These are phyloP conservation scores for Neodiprion virginianus DNA, from an alignment of 1,140 invertebrate species.

Conservation along the genomic window DNA sequence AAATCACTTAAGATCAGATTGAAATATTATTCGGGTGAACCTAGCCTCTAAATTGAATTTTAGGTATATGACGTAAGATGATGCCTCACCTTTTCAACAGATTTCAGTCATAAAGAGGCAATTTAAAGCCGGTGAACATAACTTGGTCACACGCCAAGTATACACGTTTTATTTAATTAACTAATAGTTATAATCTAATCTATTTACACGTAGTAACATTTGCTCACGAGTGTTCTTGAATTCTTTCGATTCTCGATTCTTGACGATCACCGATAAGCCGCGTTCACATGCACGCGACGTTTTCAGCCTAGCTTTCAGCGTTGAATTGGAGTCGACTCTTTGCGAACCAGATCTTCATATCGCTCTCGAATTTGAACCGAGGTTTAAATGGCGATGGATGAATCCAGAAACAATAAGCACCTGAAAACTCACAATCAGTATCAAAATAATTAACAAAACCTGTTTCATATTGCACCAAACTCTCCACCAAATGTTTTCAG, in stretches of 20 bases:
- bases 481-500: no score
- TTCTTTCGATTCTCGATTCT: conserved; percentile 19
- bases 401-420: no score
- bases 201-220: conserved; percentile 22
- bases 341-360: no score
- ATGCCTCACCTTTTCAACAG: background rate
- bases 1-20: background rate
- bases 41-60: background rate
- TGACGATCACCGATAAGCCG: background rate
- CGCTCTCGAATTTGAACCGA: no score
- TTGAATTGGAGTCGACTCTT: no score
- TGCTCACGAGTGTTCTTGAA: conserved; percentile 14
- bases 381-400: no score
- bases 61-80: background rate
- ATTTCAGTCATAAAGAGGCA: background rate
- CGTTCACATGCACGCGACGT: background rate
- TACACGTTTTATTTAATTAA: conserved; percentile 31
- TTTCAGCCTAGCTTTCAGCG: no score
- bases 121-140: conserved; percentile 5
- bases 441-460: no score
- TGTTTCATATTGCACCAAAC: no score
- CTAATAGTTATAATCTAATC: conserved; percentile 31
- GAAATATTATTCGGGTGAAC: background rate
- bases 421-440: no score
- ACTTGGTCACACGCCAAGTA: background rate